Base-by-base conservation (phyloP, 2,113 vertebrate species). In the Pampusana beccarii region DNA sequence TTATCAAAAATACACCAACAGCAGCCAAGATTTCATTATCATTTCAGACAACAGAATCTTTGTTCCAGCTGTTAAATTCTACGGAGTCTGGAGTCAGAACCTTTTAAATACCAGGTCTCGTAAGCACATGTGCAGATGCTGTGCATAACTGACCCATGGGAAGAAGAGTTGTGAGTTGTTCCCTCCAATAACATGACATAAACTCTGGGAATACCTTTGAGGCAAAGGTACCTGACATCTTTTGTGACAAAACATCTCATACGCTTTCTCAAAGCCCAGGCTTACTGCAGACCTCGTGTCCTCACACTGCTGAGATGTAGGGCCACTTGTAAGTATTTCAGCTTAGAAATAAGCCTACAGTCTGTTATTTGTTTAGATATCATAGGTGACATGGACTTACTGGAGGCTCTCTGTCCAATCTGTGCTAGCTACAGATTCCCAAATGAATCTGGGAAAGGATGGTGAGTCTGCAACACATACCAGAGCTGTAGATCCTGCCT, bases 1-100 rank as follows among this genome's bases (percentile, higher is more conserved):
- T 93, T 94, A 88, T 88, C 86, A 83, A 80, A 96, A 96, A 86
- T 80, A 88, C 13, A 83, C 29, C 16, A 48, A 58, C 13, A 83
- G 24, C 56, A 74, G 75, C 67, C 78, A 92, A 90, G n/a, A 74
- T 2, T 78, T 92, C 21, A 36, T 80, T 80, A 92, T 16, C 44
- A 77, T 77, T 91, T 94, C 74, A 67, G 72, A 78, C 64, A 73
- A 75, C 80, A 92, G 42, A 51, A 83, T 58, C 51, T 24, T 79
- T 79, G 24, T 84, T 80, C 54, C 75, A 93, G 38, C 18, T 92
- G 38, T 80, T 31, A 54, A 44, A 62, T 80, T 50, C 40, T 90
- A 29, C 24, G 74, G 69, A 79, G 50, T 73, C 74, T 86, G 58
- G 38, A 88, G 38, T 88, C 28, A 82, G 33, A 87, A 86, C 17